Conservation (phyloP, 2,888 invertebrate species). For the Philhelius pedissequus region DNA sequence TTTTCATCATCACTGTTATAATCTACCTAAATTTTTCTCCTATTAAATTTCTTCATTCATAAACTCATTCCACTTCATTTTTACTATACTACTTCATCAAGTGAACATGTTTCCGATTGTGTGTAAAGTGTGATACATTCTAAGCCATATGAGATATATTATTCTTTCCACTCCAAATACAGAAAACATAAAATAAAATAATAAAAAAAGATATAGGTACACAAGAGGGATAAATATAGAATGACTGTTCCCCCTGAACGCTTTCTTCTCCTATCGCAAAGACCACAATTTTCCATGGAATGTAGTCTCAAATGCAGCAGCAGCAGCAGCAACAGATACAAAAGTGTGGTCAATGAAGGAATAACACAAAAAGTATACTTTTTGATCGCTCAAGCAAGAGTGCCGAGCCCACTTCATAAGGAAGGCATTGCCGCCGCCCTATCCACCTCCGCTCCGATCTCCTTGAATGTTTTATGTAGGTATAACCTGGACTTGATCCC, state of each 20-base stretch:
- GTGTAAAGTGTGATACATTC: slow-evolving; percentile 34
- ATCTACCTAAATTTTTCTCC: too few species aligned
- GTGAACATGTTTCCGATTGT: background rate
- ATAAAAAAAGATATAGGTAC: background rate
- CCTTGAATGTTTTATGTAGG: slow-evolving; percentile 21
- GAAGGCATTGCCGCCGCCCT: background rate
- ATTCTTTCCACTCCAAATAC: slow-evolving; percentile 19
- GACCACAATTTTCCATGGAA: slow-evolving; percentile 33
- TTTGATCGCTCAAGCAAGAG: slow-evolving; percentile 25
- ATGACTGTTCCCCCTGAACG: background rate
- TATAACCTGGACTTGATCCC: slow-evolving; percentile 34
- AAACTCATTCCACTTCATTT: slow-evolving; percentile 27
- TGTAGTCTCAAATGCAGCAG: slow-evolving; percentile 35
- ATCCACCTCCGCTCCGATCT: background rate
- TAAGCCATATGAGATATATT: too few species aligned
- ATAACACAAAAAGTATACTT: background rate
- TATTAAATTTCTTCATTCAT: slow-evolving; percentile 38
- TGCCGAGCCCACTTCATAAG: slow-evolving; percentile 36
- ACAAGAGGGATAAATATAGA: slow-evolving; percentile 48
- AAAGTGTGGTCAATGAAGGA: slow-evolving; percentile 42
- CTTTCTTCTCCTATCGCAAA: background rate
- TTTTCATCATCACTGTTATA: background rate
- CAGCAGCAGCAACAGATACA: background rate
- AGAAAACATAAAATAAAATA: slow-evolving; percentile 7
- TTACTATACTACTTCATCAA: slow-evolving; percentile 23